Evolutionary conservation across 2,113 vertebrate genomes (phyloP).

Genomic region (Microtus oregoni): DNA sequence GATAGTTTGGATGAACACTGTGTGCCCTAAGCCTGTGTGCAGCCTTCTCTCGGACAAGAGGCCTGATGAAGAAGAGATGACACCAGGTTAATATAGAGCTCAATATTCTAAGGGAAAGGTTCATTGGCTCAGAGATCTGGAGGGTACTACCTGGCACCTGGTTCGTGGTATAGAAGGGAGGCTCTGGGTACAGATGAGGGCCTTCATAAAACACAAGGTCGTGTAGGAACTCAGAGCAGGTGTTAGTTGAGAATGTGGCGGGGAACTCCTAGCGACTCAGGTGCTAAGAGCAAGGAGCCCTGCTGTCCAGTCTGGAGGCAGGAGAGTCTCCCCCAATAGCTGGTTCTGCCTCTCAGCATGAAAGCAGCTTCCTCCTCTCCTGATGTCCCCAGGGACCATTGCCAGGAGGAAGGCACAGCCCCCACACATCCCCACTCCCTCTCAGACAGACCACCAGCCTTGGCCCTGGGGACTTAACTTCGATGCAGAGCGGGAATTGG

Average conservation of each 20-base stretch:
- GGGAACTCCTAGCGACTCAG: neutral
- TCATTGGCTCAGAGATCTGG: neutral
- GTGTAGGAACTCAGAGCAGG: neutral
- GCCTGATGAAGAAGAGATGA: neutral
- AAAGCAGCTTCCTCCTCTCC: neutral
- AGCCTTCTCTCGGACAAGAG: neutral
- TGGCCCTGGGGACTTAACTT: slow-evolving; percentile 62
- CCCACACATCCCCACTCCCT: neutral
- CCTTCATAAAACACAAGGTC: neutral
- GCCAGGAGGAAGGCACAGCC: neutral
- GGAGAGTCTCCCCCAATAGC: neutral
- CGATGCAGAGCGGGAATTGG: slow-evolving; percentile 60
- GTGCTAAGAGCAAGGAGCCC: neutral
- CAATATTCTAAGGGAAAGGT: neutral
- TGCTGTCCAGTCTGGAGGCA: neutral
- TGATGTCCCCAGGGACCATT: slow-evolving; percentile 6
- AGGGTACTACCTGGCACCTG: neutral
- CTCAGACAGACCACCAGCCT: slow-evolving; percentile 77
- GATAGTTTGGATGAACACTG: neutral
- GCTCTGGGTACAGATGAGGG: neutral
- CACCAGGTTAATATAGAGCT: neutral
- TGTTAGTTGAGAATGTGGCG: neutral
- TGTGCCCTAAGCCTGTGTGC: neutral
- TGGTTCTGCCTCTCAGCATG: neutral
- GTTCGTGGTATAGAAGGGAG: neutral